Evolutionary conservation across 2,113 vertebrate genomes (phyloP).

Genomic region (Paradisaea rubra): DNA sequence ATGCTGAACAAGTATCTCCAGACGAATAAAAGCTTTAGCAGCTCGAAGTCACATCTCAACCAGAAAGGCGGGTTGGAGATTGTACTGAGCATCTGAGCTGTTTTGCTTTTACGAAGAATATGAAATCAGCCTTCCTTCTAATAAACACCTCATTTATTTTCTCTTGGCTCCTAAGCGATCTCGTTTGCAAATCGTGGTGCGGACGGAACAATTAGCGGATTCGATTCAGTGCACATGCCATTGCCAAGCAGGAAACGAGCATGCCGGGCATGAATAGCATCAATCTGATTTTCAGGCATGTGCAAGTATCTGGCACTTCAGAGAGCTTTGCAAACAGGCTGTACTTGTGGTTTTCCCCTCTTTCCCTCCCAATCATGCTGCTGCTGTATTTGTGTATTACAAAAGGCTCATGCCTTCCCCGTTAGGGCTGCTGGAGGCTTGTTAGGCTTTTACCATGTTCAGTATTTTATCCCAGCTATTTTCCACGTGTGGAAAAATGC

Average conservation of each 20-base stretch:
- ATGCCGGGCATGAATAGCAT: conserved; percentile 52
- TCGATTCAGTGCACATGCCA: conserved; percentile 64
- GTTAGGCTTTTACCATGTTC: background rate
- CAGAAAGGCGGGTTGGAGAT: background rate
- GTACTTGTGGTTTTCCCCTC: background rate
- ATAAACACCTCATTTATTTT: conserved; percentile 72
- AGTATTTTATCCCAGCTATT: background rate
- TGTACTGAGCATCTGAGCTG: background rate
- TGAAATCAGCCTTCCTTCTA: conserved; percentile 13
- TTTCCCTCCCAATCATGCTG: background rate
- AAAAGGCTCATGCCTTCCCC: background rate
- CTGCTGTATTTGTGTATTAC: background rate
- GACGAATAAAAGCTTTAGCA: conserved; percentile 1
- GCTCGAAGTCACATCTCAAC: conserved; percentile 5
- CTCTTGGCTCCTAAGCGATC: conserved; percentile 61
- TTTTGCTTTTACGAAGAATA: conserved; percentile 9
- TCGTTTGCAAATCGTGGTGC: conserved; percentile 60
- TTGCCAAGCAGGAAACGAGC: conserved; percentile 54
- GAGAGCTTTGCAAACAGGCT: background rate
- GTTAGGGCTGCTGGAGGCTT: background rate
- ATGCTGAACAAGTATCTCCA: background rate
- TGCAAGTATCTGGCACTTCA: conserved; percentile 66
- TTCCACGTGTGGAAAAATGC: background rate
- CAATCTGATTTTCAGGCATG: conserved; percentile 58
- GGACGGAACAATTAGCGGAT: conserved; percentile 69